Base-by-base conservation (phyloP, 1,140 invertebrate genomes). In the Drosophila kohkoa region DNA sequence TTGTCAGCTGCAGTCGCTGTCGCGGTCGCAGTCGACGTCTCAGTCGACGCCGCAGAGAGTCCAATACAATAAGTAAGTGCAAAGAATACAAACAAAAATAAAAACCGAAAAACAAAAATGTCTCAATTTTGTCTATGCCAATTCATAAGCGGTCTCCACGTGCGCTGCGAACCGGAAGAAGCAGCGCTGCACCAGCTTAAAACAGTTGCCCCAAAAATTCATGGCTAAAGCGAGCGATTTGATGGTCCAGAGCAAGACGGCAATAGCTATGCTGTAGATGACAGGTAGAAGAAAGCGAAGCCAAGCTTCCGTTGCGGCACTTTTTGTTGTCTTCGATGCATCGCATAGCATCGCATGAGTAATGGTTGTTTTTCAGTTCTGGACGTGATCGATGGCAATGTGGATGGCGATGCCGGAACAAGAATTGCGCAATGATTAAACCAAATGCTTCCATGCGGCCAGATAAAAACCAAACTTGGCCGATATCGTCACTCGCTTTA, bases 151-250 rank as follows among this genome's bases (percentile, higher is more conserved):
- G n/a, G 55, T 62, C 15, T 1, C 68, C 77, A 82, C 73, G 73
- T 74, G 77, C 65, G 52, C 30, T 38, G 32, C 35, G 8, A 60
- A 75, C 82, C 82, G 82, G 82, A 85, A 85, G 81, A 81, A 54
- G 28, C 25, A 52, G 6, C 28, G 28, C 25, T 52, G 20, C 11
- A 30, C n/a, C 7, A 48, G 46, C 8, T 11, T 25, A 7, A 46
- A 43, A 13, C 41, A 4, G 41, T 52, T 43, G 66, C 41, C 15
- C 38, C 25, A 16, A 69, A 65, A 80, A 73, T 25, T 54, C 68
- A 75, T 72, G 75, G 51, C 62, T 46, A 77, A 67, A 82, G 62
- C 45, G 6, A 20, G 11, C 15, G 10, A 13, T 6, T 54, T 5
- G 0, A 6, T 43, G 20, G 28, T 25, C 25, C 7, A 66, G 41